Conservation (phyloP, 2,888 invertebrate species). For the Drosophila siamana region DNA sequence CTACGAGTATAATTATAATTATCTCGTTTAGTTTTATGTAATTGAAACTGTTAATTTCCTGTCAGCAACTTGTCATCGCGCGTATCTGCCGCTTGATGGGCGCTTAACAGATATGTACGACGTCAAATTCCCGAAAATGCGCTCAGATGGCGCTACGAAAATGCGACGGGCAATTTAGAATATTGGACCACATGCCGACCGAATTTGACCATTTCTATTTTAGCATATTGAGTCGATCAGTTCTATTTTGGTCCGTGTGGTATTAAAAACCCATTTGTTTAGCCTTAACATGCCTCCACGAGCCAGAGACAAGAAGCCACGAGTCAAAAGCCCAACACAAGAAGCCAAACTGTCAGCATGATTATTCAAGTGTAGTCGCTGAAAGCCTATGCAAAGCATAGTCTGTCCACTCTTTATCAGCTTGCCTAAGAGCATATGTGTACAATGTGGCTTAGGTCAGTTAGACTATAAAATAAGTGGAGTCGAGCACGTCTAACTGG, state of each 20-base stretch:
- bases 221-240: constrained; percentile 33
- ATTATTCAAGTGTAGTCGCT: constrained; percentile 23
- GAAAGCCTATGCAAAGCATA: constrained; percentile 21
- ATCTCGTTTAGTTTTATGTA: constrained; percentile 52
- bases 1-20: constrained; percentile 56
- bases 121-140: neutral
- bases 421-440: no score
- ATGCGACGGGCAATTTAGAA: neutral
- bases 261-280: constrained; percentile 67
- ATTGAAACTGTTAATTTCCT: constrained; percentile 65
- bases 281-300: constrained; percentile 31
- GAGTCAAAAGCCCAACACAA: constrained; percentile 8
- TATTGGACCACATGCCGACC: constrained; percentile 9
- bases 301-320: constrained; percentile 5
- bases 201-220: constrained; percentile 63
- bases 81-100: constrained; percentile 29
- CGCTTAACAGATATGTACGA: constrained; percentile 8
- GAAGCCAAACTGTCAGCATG: constrained; percentile 14
- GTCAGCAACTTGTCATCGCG: constrained; percentile 47
- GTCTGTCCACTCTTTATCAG: constrained; percentile 37
- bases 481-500: neutral
- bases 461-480: constrained; percentile 13
- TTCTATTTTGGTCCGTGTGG: constrained; percentile 51
- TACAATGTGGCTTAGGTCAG: constrained; percentile 52
- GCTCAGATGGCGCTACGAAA: constrained; percentile 18